Conservation (phyloP, 64 coral and sea anemone genomes). For the Astreopora myriophthalma region DNA sequence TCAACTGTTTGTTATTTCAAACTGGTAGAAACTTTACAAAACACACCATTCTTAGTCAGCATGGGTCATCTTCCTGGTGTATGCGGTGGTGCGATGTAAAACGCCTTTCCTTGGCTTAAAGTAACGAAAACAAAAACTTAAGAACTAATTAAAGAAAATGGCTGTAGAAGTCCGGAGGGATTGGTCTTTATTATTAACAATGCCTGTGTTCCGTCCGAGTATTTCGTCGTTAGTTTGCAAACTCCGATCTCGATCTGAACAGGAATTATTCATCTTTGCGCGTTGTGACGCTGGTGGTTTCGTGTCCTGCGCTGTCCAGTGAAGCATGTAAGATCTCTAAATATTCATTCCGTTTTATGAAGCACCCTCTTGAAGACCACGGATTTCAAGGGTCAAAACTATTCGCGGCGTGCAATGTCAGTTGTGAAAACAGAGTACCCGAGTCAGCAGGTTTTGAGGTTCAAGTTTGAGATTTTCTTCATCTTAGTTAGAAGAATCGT, state of each 20-base stretch:
- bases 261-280: not conserved
- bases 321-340: conserved; percentile 1
- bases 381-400: conserved; percentile 20
- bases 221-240: not conserved
- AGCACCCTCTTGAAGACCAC: not conserved
- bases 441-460: not conserved
- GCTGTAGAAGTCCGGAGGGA: not conserved
- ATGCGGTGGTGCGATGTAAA: too few species aligned
- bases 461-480: too few species aligned
- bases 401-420: not conserved
- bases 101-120: too few species aligned
- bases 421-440: not conserved
- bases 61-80: too few species aligned
- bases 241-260: not conserved
- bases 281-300: not conserved
- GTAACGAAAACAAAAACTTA: not conserved
- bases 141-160: not conserved
- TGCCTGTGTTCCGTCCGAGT: not conserved
- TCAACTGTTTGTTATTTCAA: not conserved
- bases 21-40: not conserved
- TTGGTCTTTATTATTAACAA: not conserved
- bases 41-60: too few species aligned
- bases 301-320: not conserved
- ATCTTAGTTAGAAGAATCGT: not conserved
- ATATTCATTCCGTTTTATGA: conserved; percentile 9